These are phyloP conservation scores for Tiliacea citrago DNA, from an alignment of 2,888 invertebrate genomes.

Conservation along the genomic window DNA sequence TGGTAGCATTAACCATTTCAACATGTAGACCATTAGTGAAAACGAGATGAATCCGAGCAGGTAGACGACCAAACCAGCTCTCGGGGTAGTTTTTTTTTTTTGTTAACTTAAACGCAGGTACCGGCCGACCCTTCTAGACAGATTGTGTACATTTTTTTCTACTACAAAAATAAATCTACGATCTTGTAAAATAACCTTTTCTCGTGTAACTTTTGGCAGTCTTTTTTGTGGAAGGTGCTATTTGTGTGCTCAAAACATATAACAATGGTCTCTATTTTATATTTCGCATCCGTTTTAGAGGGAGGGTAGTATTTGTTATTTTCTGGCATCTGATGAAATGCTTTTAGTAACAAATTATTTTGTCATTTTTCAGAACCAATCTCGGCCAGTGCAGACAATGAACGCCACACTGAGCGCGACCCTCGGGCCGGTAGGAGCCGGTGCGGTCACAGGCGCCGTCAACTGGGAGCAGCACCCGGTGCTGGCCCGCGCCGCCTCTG, in stretches of 20 bases:
- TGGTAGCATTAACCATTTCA: slow-evolving; percentile 86
- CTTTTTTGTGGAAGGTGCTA: slow-evolving; percentile 20
- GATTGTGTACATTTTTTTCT: slow-evolving; percentile 69
- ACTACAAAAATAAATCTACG: slow-evolving; percentile 67
- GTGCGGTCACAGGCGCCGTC: slow-evolving; percentile 72
- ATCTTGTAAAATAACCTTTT: slow-evolving; percentile 31
- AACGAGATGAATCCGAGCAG: slow-evolving; percentile 83
- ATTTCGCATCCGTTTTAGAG: background rate
- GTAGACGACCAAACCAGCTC: slow-evolving; percentile 83
- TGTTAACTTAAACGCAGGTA: slow-evolving; percentile 84
- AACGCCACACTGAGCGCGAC: slow-evolving; percentile 74
- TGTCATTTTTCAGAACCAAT: slow-evolving; percentile 87
- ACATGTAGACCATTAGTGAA: slow-evolving; percentile 83
- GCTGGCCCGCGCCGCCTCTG: slow-evolving; percentile 86
- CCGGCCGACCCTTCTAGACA: slow-evolving; percentile 77
- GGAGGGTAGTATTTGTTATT: slow-evolving; percentile 1
- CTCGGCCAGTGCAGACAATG: slow-evolving; percentile 89
- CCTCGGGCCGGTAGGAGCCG: slow-evolving; percentile 77
- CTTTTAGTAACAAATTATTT: slow-evolving; percentile 58
- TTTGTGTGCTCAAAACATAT: background rate
- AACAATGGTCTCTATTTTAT: background rate
- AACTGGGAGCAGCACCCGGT: slow-evolving; percentile 86
- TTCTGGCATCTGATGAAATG: background rate
- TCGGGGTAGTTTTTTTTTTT: slow-evolving; percentile 81
- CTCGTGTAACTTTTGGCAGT: slow-evolving; percentile 30